Conservation (phyloP, 2,113 vertebrate species). For the Antechinus flavipes region DNA sequence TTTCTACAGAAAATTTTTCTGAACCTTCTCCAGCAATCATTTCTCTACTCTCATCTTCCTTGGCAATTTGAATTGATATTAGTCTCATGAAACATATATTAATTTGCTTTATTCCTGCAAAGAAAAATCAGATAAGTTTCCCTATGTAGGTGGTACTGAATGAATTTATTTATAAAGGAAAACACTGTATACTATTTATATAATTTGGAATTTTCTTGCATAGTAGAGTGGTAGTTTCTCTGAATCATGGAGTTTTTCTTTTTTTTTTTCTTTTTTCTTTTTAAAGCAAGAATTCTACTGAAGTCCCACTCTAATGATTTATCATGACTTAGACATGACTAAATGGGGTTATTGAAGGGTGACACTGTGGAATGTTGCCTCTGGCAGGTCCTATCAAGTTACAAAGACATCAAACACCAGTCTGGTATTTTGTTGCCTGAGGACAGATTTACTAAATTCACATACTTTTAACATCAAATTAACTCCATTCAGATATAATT, state of each 20-base stretch:
- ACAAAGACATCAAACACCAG: background rate
- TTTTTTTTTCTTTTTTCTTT: background rate
- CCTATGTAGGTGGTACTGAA: background rate
- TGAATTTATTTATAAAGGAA: background rate
- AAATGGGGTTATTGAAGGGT: background rate
- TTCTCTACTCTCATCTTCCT: slow-evolving; percentile 12
- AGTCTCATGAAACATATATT: background rate
- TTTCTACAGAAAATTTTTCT: background rate
- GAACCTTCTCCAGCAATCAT: background rate
- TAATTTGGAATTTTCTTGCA: background rate
- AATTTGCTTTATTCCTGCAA: slow-evolving; percentile 34
- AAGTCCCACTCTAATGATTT: background rate
- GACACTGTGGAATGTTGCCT: background rate
- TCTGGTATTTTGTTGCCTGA: background rate
- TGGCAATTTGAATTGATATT: background rate
- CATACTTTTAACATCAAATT: background rate
- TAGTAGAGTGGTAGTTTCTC: background rate
- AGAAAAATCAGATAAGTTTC: background rate
- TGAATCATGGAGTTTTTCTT: background rate
- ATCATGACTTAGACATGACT: background rate
- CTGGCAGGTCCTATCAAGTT: background rate
- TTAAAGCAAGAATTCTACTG: background rate
- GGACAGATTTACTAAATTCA: background rate
- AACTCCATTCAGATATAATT: background rate
- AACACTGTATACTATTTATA: background rate